These are phyloP conservation scores for Temnothorax unifasciatus DNA, from an alignment of 2,888 invertebrate genomes.

Conservation along the genomic window DNA sequence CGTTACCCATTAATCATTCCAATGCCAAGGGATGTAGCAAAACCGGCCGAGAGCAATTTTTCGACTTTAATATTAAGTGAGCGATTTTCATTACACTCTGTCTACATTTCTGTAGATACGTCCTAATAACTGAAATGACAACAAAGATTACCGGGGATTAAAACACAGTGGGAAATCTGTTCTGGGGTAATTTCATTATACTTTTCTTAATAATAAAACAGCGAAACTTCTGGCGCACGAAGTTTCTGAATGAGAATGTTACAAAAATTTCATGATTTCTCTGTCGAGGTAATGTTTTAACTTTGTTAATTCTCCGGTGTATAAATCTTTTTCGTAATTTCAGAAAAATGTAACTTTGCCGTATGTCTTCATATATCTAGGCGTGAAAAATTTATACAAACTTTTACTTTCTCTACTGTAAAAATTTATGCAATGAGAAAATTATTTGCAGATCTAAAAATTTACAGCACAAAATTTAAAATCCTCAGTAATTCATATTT, in stretches of 20 bases:
- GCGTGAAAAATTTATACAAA: background rate
- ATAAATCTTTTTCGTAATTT: slow-evolving; percentile 47
- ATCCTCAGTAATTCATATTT: background rate
- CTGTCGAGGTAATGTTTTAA: slow-evolving; percentile 40
- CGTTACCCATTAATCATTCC: slow-evolving; percentile 25
- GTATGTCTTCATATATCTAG: background rate
- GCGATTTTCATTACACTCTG: slow-evolving; percentile 19
- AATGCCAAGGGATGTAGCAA: background rate
- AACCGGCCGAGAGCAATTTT: background rate
- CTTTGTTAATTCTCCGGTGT: slow-evolving; percentile 15
- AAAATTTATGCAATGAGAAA: background rate
- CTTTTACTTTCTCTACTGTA: background rate
- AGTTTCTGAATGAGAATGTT: slow-evolving; percentile 30
- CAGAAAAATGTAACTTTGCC: background rate
- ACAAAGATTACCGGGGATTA: slow-evolving; percentile 3
- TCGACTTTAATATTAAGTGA: slow-evolving; percentile 27
- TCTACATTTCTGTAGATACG: background rate
- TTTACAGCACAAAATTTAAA: background rate
- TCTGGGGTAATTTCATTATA: slow-evolving; percentile 21
- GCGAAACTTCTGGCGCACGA: background rate
- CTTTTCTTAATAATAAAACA: slow-evolving; percentile 24
- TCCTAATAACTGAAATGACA: slow-evolving; percentile 20
- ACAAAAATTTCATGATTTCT: slow-evolving; percentile 41
- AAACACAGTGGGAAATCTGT: slow-evolving; percentile 6
- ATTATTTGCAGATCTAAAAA: background rate